phyloP scores from a whole-genome alignment of 1,140 invertebrate genomes.

The Zaprionus tsacasi region DNA sequence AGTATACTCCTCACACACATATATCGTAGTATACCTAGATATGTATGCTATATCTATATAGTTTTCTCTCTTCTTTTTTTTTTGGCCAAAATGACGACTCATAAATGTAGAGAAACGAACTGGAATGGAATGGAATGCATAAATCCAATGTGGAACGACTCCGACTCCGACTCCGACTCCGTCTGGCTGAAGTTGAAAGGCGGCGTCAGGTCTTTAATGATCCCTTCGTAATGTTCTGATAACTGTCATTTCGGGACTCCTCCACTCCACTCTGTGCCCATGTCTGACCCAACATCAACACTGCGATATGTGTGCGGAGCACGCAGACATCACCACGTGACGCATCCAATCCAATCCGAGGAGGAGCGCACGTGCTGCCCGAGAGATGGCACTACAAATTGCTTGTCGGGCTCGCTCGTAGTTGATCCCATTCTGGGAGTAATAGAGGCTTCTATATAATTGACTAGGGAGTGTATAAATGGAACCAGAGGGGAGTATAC shows the following conservation, averaged over 20 bases:
- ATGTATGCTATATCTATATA: conserved; percentile 17
- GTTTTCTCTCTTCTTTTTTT: conserved; percentile 27
- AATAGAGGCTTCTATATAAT: background rate
- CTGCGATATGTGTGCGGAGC: conserved; percentile 32
- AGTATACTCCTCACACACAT: background rate
- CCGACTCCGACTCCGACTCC: background rate
- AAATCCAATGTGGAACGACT: conserved; percentile 27
- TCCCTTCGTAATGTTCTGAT: conserved; percentile 55
- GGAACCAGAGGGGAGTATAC: too few relatives aligned
- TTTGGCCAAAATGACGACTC: conserved; percentile 67
- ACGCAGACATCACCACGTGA: conserved; percentile 71
- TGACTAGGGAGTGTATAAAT: too few relatives aligned
- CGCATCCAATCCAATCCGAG: conserved; percentile 64
- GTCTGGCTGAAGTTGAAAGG: conserved; percentile 44
- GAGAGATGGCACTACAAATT: conserved; percentile 68
- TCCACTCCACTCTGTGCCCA: background rate
- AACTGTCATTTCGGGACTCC: conserved; percentile 35
- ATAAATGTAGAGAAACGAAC: conserved; percentile 66
- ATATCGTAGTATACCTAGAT: conserved; percentile 10
- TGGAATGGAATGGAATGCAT: conserved; percentile 37
- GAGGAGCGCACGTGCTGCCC: conserved; percentile 4
- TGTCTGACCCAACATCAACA: background rate
- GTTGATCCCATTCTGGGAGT: background rate
- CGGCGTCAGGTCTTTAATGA: conserved; percentile 68
- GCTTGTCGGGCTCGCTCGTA: conserved; percentile 5